Evolutionary conservation across 2,888 invertebrate species (phyloP).

Genomic region (Stenurella melanura): DNA sequence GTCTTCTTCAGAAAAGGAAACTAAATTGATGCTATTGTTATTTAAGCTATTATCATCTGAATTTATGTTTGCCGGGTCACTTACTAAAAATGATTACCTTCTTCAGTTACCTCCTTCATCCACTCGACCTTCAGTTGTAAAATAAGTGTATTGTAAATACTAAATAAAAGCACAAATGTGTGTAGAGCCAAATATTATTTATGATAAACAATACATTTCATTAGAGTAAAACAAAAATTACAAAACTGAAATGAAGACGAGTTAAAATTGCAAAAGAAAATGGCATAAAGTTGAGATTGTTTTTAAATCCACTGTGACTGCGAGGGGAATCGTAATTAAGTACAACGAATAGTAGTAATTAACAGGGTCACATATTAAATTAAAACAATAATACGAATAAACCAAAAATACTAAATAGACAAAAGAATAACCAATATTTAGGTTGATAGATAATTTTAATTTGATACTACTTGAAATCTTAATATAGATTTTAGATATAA

Average conservation of each 20-base stretch:
- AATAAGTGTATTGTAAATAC: too few relatives aligned
- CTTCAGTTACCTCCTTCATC: too few relatives aligned
- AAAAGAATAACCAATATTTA: neutral
- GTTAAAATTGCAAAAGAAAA: neutral
- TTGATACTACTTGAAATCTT: neutral
- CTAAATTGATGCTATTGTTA: too few relatives aligned
- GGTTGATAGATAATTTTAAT: neutral
- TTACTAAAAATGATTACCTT: too few relatives aligned
- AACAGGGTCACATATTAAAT: neutral
- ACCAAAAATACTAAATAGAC: neutral
- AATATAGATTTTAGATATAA: neutral
- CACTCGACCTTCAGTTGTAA: too few relatives aligned
- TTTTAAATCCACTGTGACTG: neutral
- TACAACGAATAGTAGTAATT: neutral
- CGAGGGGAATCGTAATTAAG: neutral
- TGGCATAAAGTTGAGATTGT: neutral
- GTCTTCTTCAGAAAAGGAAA: too few relatives aligned
- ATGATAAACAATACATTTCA: neutral
- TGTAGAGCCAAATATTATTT: neutral
- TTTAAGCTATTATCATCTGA: too few relatives aligned
- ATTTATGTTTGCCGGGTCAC: too few relatives aligned
- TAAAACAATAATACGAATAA: neutral
- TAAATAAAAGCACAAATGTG: too few relatives aligned
- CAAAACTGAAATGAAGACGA: neutral
- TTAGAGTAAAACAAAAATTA: neutral